Percentiles rank a stretch among this genome's conserved stretches.
These are phyloP conservation scores for Diploscapter pachys DNA, from an alignment of 1,140 invertebrate genomes.

Conservation along the genomic window DNA sequence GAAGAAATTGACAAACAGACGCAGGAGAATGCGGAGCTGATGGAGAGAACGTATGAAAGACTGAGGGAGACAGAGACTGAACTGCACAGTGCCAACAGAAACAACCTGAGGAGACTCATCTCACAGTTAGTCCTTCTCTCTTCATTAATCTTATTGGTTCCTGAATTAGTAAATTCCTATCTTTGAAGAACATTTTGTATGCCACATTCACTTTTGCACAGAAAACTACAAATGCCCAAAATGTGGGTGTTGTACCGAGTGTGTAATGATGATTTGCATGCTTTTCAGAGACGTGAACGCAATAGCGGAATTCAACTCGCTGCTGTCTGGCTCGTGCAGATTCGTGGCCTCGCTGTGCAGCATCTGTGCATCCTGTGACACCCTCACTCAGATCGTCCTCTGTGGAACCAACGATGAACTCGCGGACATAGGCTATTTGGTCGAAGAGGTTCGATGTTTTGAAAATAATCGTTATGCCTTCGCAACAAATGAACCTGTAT, in stretches of 20 bases:
- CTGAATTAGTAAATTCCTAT: background rate
- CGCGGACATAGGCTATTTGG: too few species aligned
- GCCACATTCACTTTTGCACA: constrained; percentile 1
- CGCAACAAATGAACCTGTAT: too few species aligned
- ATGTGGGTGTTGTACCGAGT: background rate
- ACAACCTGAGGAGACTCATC: background rate
- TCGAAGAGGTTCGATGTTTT: too few species aligned
- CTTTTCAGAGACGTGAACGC: too few species aligned
- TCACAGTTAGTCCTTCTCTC: constrained; percentile 2
- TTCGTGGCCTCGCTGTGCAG: too few species aligned
- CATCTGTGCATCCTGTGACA: too few species aligned
- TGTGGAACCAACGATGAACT: too few species aligned
- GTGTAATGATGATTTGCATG: too few species aligned
- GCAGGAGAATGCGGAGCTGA: background rate
- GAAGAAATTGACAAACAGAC: background rate
- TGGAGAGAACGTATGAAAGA: background rate
- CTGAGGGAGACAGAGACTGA: constrained; percentile 1
- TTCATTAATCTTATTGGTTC: background rate
- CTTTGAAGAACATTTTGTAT: background rate
- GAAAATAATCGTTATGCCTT: too few species aligned
- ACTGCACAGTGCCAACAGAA: background rate
- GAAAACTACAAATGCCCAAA: background rate
- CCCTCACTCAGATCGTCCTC: too few species aligned
- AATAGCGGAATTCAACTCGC: too few species aligned
- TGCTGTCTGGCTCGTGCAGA: too few species aligned